These are phyloP conservation scores for Dendrocincla tyrannina DNA, from an alignment of 2,797 vertebrate species.

Conservation along the genomic window DNA sequence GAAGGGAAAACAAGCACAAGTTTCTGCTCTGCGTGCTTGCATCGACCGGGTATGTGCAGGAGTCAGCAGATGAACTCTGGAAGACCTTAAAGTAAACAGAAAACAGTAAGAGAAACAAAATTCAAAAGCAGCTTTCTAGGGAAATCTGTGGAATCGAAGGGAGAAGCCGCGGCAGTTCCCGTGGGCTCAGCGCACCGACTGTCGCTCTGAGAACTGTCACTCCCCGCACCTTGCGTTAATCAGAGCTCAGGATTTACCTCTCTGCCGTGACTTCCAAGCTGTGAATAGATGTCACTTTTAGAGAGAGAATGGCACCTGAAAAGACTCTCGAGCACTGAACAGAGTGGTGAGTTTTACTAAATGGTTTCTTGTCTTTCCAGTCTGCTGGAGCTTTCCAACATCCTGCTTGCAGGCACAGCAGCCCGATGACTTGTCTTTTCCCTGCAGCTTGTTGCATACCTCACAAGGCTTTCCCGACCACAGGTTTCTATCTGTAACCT, in stretches of 20 bases:
- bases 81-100: slow-evolving; percentile 42
- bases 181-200: slow-evolving; percentile 1
- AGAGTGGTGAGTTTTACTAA: slow-evolving; percentile 71
- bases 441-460: slow-evolving; percentile 64
- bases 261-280: slow-evolving; percentile 20
- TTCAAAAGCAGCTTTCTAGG: slow-evolving; percentile 32
- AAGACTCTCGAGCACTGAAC: slow-evolving; percentile 51
- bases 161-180: background rate
- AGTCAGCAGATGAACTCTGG: slow-evolving; percentile 34
- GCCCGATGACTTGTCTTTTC: slow-evolving; percentile 56
- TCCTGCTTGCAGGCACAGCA: slow-evolving; percentile 24
- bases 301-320: slow-evolving; percentile 37
- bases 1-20: slow-evolving; percentile 71
- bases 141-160: slow-evolving; percentile 17
- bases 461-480: background rate
- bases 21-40: slow-evolving; percentile 66
- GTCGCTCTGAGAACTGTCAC: slow-evolving; percentile 43
- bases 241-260: slow-evolving; percentile 23
- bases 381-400: slow-evolving; percentile 49
- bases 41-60: background rate
- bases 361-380: slow-evolving; percentile 47
- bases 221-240: slow-evolving; percentile 39
- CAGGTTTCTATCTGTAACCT: slow-evolving; percentile 31
- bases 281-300: slow-evolving; percentile 1
- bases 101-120: slow-evolving; percentile 11